A percentile compares a stretch with the other conserved stretches of the same genome.
These are phyloP conservation scores for Eospalax fontanierii DNA, from an alignment of 2,797 vertebrate species.

Conservation along the genomic window DNA sequence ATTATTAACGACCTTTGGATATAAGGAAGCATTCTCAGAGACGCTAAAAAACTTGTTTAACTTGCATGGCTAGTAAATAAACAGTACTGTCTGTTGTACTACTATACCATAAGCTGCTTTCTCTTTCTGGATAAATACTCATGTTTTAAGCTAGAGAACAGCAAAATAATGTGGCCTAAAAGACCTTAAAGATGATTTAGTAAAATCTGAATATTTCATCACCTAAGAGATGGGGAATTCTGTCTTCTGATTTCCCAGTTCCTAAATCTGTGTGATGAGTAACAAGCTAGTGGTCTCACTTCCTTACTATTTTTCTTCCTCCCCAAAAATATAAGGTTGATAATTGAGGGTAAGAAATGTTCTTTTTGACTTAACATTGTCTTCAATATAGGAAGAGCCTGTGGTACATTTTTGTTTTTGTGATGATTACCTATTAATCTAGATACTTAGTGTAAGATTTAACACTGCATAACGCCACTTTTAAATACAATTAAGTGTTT, in stretches of 20 bases:
- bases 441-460: background rate
- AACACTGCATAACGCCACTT: slow-evolving; percentile 1
- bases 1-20: slow-evolving; percentile 1
- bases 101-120: background rate
- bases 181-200: background rate
- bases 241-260: slow-evolving; percentile 44
- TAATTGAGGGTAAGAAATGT: background rate
- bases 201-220: slow-evolving; percentile 4
- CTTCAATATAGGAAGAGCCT: background rate
- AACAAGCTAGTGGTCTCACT: background rate
- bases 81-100: slow-evolving; percentile 6
- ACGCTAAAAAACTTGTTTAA: slow-evolving; percentile 53
- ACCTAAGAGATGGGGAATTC: background rate
- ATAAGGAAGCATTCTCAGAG: background rate
- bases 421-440: slow-evolving; percentile 25
- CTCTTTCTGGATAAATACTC: background rate
- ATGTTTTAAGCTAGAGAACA: background rate
- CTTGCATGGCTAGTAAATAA: slow-evolving; percentile 38
- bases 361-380: background rate
- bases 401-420: background rate
- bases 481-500: slow-evolving; percentile 38
- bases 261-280: background rate
- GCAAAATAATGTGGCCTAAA: background rate
- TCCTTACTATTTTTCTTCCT: background rate
- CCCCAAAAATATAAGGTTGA: background rate